These are phyloP conservation scores for Tethea ocularis DNA, from an alignment of 2,888 invertebrate genomes.

Conservation along the genomic window DNA sequence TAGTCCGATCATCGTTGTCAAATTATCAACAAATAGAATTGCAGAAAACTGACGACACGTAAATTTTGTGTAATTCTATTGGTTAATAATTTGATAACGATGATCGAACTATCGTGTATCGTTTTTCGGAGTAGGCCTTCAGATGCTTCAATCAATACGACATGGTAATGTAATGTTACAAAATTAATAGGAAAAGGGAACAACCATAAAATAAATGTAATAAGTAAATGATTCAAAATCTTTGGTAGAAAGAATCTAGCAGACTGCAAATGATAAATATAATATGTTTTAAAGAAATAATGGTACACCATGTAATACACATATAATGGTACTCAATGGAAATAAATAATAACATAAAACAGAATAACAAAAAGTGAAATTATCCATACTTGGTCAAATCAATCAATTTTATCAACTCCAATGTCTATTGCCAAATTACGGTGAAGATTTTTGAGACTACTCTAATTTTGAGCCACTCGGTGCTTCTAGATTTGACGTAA, in stretches of 20 bases:
- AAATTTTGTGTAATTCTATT: too few relatives aligned
- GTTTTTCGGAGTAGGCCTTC: too few relatives aligned
- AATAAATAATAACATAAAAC: background rate
- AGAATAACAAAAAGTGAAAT: background rate
- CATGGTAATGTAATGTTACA: background rate
- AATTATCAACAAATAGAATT: too few relatives aligned
- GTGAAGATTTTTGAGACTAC: constrained; percentile 1
- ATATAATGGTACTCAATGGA: background rate
- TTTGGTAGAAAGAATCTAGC: background rate
- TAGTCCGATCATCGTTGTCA: too few relatives aligned
- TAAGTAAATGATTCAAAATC: background rate
- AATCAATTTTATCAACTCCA: background rate
- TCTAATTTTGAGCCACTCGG: constrained; percentile 5
- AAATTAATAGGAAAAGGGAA: background rate
- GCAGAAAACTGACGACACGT: too few relatives aligned
- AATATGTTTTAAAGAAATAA: background rate
- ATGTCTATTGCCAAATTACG: constrained; percentile 6
- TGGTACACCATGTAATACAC: too few relatives aligned
- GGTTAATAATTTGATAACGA: too few relatives aligned
- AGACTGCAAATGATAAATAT: background rate
- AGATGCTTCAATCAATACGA: background rate
- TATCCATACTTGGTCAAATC: constrained; percentile 1
- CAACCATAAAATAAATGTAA: background rate
- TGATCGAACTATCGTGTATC: too few relatives aligned
- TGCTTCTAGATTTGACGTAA: constrained; percentile 8